Evolutionary conservation across 2,797 vertebrate species (phyloP).

Genomic region (Coilia nasus): DNA sequence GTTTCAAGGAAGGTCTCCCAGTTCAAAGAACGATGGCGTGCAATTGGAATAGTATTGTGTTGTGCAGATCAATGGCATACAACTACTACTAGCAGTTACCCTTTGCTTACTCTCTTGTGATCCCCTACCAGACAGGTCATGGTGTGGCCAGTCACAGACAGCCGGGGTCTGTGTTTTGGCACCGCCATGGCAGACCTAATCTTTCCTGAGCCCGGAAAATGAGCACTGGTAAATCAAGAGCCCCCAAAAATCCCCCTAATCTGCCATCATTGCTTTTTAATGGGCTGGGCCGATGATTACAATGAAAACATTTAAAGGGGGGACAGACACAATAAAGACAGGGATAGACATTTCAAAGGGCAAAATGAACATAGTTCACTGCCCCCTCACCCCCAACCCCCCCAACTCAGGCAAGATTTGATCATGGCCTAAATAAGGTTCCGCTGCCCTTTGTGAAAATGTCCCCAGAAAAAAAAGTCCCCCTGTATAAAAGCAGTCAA

Average conservation of each 20-base stretch:
- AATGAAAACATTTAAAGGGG: conserved; percentile 63
- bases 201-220: conserved; percentile 69
- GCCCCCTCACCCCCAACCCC: background rate
- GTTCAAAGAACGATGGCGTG: no score
- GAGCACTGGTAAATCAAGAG: conserved; percentile 53
- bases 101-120: background rate
- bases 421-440: conserved; percentile 63
- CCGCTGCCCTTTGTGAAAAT: conserved; percentile 15
- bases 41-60: no score
- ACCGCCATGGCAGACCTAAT: conserved; percentile 60
- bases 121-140: conserved; percentile 4
- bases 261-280: conserved; percentile 70
- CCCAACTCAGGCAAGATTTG: conserved; percentile 45
- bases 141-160: conserved; percentile 51
- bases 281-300: conserved; percentile 56
- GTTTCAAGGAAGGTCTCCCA: no score
- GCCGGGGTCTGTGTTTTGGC: conserved; percentile 56
- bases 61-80: no score
- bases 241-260: conserved; percentile 55
- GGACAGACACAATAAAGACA: conserved; percentile 59
- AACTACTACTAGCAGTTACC: background rate
- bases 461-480: background rate
- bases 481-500: conserved; percentile 61
- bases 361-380: conserved; percentile 59
- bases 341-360: conserved; percentile 58